Evolutionary conservation across 2,797 vertebrate genomes (phyloP).

Genomic region (Trachops cirrhosus): DNA sequence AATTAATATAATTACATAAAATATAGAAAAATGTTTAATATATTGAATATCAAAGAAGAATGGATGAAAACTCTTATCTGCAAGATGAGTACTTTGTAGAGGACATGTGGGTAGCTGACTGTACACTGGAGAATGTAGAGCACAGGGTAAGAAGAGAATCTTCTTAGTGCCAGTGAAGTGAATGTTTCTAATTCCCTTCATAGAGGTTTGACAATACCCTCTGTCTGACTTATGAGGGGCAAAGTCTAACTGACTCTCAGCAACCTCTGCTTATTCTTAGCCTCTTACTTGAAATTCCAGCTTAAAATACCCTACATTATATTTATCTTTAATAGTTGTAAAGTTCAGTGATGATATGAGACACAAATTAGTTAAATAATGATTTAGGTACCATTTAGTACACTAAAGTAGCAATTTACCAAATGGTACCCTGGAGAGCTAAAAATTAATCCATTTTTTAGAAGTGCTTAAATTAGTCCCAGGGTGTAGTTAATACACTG

Average conservation of each 20-base stretch:
- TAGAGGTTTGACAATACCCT: not conserved
- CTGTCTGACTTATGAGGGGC: not conserved
- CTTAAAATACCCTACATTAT: slow-evolving; percentile 5
- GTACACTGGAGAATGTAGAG: not conserved
- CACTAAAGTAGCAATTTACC: slow-evolving; percentile 23
- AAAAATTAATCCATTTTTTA: slow-evolving; percentile 53
- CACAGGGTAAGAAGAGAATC: not conserved
- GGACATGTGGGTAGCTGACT: not conserved
- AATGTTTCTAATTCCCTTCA: not conserved
- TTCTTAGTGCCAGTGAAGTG: not conserved
- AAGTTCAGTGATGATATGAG: slow-evolving; percentile 37
- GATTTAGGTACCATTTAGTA: slow-evolving; percentile 51
- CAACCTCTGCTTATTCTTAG: not conserved
- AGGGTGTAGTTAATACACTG: slow-evolving; percentile 3
- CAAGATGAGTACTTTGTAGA: not conserved
- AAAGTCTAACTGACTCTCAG: not conserved
- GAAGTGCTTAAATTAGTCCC: slow-evolving; percentile 41
- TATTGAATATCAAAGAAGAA: not conserved
- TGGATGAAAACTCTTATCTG: not conserved
- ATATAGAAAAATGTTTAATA: not conserved
- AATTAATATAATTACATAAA: not conserved
- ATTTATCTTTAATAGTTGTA: slow-evolving; percentile 52
- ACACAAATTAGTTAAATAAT: slow-evolving; percentile 7
- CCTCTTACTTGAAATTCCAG: not conserved
- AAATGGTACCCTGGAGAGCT: not conserved